A percentile compares a stretch with the other conserved stretches of the same genome.
phyloP scores from a whole-genome alignment of 2,888 invertebrate genomes.

The Lysandra bellargus region DNA sequence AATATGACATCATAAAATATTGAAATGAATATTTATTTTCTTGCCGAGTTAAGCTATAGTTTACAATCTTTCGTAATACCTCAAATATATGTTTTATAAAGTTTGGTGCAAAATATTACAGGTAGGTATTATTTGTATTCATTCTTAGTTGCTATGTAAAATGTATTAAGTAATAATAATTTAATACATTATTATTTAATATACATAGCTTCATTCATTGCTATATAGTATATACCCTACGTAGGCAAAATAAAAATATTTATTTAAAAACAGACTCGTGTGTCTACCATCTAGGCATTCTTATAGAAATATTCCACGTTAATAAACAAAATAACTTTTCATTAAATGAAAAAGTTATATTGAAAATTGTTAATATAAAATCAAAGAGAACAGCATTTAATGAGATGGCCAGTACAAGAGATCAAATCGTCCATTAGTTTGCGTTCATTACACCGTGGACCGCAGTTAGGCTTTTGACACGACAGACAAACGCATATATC shows the following conservation, averaged over 20 bases:
- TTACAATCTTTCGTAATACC: background rate
- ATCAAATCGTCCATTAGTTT: constrained; percentile 69
- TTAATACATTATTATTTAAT: no score
- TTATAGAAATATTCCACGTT: background rate
- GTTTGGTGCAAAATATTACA: background rate
- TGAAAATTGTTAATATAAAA: background rate
- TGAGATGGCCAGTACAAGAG: constrained; percentile 40
- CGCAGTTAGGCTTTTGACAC: constrained; percentile 77
- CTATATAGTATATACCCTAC: no score
- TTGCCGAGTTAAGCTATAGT: background rate
- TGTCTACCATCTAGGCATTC: background rate
- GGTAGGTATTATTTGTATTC: background rate
- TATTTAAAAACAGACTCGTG: background rate
- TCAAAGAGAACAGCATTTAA: constrained; percentile 33
- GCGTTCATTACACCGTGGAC: constrained; percentile 71
- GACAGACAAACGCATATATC: constrained; percentile 78
- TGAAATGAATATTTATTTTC: background rate
- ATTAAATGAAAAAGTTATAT: background rate
- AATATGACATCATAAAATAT: background rate
- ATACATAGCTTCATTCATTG: no score
- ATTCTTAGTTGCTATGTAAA: no score
- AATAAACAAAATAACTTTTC: background rate
- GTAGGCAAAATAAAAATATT: background rate
- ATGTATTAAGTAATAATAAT: no score
- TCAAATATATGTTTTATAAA: background rate